These are phyloP conservation scores for Pionites leucogaster DNA, from an alignment of 2,113 vertebrate species.

Conservation along the genomic window DNA sequence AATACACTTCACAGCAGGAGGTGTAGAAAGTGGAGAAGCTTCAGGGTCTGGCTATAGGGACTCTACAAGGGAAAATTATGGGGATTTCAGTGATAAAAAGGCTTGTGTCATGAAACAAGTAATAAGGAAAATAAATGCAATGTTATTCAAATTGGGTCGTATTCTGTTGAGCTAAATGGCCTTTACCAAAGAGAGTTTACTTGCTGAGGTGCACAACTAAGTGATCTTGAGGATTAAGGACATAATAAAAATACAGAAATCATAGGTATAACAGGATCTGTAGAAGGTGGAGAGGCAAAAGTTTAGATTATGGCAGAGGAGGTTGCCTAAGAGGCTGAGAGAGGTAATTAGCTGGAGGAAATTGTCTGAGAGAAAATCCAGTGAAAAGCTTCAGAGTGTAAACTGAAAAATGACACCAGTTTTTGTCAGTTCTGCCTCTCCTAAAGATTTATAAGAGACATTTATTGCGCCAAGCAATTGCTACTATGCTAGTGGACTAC, in stretches of 20 bases:
- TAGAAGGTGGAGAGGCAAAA: background rate
- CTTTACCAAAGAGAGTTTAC: background rate
- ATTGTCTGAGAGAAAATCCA: background rate
- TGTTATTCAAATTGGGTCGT: background rate
- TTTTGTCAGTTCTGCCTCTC: background rate
- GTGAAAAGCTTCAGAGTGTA: background rate
- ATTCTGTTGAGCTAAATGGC: background rate
- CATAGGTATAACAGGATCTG: background rate
- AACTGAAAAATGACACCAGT: background rate
- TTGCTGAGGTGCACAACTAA: background rate
- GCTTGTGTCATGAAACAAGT: background rate
- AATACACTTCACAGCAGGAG: background rate
- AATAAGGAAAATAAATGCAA: background rate
- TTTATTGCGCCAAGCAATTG: background rate
- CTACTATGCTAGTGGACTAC: background rate
- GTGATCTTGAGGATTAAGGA: background rate
- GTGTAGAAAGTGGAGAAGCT: background rate
- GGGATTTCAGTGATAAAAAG: background rate
- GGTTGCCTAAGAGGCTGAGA: background rate
- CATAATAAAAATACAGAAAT: background rate
- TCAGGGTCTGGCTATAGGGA: background rate
- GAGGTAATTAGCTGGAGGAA: background rate
- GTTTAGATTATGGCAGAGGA: background rate
- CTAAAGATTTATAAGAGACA: background rate
- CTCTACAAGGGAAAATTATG: background rate